Percentiles rank a stretch among this genome's conserved stretches.
Conservation (phyloP, 2,888 invertebrate species). For the Caenorhabditis japonica region DNA sequence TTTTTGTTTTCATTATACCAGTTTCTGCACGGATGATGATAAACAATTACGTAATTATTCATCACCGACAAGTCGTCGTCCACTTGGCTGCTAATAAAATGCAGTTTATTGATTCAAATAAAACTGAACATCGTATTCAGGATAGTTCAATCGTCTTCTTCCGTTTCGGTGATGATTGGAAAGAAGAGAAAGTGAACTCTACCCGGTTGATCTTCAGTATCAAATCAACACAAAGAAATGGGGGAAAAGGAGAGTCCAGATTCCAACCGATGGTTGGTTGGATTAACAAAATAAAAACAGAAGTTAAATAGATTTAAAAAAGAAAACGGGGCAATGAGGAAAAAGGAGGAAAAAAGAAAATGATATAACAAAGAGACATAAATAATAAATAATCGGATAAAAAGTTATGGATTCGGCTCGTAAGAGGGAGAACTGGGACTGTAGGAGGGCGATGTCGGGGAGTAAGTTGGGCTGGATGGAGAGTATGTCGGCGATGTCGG, state of each 20-base stretch:
- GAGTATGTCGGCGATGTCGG: constrained; percentile 85
- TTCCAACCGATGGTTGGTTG: neutral
- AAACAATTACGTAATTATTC: constrained; percentile 18
- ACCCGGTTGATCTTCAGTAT: too few relatives aligned
- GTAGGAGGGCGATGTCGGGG: constrained; percentile 82
- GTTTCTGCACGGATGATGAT: neutral
- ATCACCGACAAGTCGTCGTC: neutral
- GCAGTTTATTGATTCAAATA: constrained; percentile 20
- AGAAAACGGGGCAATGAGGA: neutral
- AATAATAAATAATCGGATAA: constrained; percentile 6
- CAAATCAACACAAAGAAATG: too few relatives aligned
- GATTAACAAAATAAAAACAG: constrained; percentile 21
- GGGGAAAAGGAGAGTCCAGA: neutral
- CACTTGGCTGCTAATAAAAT: constrained; percentile 3
- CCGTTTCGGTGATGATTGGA: too few relatives aligned
- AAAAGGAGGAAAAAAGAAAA: neutral
- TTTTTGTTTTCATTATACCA: constrained; percentile 9
- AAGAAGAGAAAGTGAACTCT: too few relatives aligned
- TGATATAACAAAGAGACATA: constrained; percentile 3
- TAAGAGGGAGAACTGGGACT: constrained; percentile 78
- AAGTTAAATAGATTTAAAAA: neutral
- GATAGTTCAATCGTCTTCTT: too few relatives aligned
- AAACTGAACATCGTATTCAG: neutral
- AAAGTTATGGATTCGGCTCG: constrained; percentile 21
- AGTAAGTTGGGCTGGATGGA: constrained; percentile 82